Evolutionary conservation across 2,797 vertebrate genomes (phyloP).

Genomic region (Smutsia temminckii): DNA sequence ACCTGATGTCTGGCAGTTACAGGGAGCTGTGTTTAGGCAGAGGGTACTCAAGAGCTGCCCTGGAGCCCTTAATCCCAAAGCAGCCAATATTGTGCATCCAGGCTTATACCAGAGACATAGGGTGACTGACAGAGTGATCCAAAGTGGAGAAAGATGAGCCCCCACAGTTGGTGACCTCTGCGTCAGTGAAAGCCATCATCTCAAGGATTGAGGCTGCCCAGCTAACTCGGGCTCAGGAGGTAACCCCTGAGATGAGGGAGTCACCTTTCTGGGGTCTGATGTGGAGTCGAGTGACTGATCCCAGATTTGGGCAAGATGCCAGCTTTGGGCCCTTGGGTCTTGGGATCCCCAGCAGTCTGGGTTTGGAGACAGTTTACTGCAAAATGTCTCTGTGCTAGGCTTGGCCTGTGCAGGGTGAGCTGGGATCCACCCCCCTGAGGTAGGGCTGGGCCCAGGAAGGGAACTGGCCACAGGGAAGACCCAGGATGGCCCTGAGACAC

Average conservation of each 20-base stretch:
- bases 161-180: conserved; percentile 57
- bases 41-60: not conserved
- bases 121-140: conserved; percentile 16
- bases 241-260: conserved; percentile 44
- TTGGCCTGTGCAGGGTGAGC: not conserved
- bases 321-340: not conserved
- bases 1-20: conserved; percentile 71
- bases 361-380: not conserved
- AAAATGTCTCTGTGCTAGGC: not conserved
- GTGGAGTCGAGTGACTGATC: not conserved
- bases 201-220: conserved; percentile 71
- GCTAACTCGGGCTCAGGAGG: conserved; percentile 72
- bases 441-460: not conserved
- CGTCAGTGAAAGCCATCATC: conserved; percentile 67
- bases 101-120: conserved; percentile 15
- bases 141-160: conserved; percentile 59
- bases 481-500: not conserved
- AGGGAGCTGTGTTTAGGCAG: not conserved
- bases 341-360: not conserved
- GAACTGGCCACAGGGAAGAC: not conserved
- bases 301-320: not conserved
- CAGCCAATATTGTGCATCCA: not conserved
- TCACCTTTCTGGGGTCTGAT: conserved; percentile 1
- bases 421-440: not conserved
- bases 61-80: conserved; percentile 11